A percentile compares a stretch with the other conserved stretches of the same genome.
Evolutionary conservation across 2,113 vertebrate species (phyloP).

Genomic region (Suricata suricatta): DNA sequence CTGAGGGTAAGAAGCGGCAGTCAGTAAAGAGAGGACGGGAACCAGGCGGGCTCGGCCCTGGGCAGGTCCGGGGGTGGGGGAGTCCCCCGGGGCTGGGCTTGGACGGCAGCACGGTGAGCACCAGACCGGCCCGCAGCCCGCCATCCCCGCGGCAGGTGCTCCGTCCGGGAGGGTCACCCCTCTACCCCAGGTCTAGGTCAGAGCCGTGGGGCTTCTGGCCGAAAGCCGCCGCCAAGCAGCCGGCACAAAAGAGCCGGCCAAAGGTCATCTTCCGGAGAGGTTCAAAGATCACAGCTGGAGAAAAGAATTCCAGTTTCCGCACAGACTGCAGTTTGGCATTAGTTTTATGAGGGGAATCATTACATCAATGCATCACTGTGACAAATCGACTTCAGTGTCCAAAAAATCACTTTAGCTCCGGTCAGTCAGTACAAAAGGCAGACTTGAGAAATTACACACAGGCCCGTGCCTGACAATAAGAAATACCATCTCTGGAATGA

Average conservation of each 20-base stretch:
- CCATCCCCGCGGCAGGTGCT: fast-evolving
- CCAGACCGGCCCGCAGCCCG: background rate
- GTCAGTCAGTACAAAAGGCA: conserved; percentile 31
- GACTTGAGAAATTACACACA: conserved; percentile 23
- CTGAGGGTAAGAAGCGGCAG: conserved; percentile 73
- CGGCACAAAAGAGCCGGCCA: background rate
- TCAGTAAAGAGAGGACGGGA: too few relatives aligned
- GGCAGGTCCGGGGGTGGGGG: too few relatives aligned
- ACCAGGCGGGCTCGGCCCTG: fast-evolving
- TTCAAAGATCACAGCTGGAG: background rate
- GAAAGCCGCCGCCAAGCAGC: background rate
- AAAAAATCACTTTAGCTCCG: conserved; percentile 48
- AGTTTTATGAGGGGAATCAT: conserved; percentile 60
- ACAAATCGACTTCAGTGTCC: conserved; percentile 63
- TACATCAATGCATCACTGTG: conserved; percentile 39
- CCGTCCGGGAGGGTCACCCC: fast-evolving
- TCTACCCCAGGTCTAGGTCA: background rate
- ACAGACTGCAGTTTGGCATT: conserved; percentile 18
- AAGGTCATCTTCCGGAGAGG: background rate
- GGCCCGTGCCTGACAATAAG: background rate
- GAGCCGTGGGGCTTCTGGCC: background rate
- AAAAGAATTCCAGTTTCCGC: background rate
- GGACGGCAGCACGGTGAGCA: background rate
- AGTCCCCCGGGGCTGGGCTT: background rate
- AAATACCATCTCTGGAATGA: background rate